These are phyloP conservation scores for Gymnogyps californianus DNA, from an alignment of 2,113 vertebrate species.

Conservation along the genomic window DNA sequence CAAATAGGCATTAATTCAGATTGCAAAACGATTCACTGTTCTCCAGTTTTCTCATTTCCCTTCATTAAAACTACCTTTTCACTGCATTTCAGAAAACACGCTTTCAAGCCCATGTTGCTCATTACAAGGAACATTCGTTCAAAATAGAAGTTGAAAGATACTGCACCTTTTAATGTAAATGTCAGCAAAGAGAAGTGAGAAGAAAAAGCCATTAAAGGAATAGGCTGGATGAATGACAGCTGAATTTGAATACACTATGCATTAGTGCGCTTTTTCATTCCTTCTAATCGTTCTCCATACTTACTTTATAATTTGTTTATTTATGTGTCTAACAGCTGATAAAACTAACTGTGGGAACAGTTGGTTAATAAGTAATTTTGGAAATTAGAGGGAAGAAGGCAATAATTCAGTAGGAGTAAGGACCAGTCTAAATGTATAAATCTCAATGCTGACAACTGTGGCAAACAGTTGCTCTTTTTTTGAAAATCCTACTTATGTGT, in stretches of 20 bases:
- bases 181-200: constrained; percentile 64
- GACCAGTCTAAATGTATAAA: background rate
- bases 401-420: background rate
- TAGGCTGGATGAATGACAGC: constrained; percentile 58
- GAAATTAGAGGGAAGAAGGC: constrained; percentile 22
- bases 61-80: constrained; percentile 41
- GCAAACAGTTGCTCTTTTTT: background rate
- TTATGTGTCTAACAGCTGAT: constrained; percentile 47
- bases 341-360: constrained; percentile 38
- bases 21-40: background rate
- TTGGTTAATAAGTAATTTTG: constrained; percentile 65
- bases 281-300: constrained; percentile 50
- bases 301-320: constrained; percentile 66
- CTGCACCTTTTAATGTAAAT: constrained; percentile 59
- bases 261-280: constrained; percentile 57
- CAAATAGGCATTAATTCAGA: constrained; percentile 58
- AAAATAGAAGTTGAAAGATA: constrained; percentile 44
- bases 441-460: background rate
- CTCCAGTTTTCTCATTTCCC: constrained; percentile 4
- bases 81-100: constrained; percentile 27
- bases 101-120: constrained; percentile 7
- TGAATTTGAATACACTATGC: constrained; percentile 64
- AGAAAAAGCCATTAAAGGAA: constrained; percentile 68
- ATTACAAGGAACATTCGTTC: constrained; percentile 40
- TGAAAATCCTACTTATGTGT: background rate